A percentile compares a stretch with the other conserved stretches of the same genome.
These are phyloP conservation scores for Trachymyrmex septentrionalis DNA, from an alignment of 1,140 invertebrate species.

Conservation along the genomic window DNA sequence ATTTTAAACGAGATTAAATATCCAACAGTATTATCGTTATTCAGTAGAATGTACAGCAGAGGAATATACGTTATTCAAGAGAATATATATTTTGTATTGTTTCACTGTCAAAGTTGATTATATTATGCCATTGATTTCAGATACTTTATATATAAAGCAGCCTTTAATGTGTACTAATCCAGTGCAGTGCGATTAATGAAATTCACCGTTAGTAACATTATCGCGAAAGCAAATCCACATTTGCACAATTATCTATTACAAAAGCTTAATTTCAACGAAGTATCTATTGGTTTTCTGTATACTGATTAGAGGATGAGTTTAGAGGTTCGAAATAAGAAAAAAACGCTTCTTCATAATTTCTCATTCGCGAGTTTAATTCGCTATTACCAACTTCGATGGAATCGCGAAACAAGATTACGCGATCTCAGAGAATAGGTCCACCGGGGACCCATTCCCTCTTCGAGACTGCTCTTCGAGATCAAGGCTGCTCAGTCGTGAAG, in stretches of 20 bases:
- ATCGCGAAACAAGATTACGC: conserved; percentile 25
- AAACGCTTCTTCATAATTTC: background rate
- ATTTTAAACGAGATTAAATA: too few species aligned
- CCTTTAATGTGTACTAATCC: too few species aligned
- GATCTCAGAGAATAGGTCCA: conserved; percentile 5
- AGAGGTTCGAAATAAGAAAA: background rate
- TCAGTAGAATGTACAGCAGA: too few species aligned
- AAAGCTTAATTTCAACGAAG: background rate
- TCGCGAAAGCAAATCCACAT: background rate
- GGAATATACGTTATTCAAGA: too few species aligned
- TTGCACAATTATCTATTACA: background rate
- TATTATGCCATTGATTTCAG: too few species aligned
- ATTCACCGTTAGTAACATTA: background rate
- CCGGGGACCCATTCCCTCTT: conserved; percentile 3
- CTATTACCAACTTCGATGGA: conserved; percentile 25
- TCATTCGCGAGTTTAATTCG: conserved; percentile 18
- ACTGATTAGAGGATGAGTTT: background rate
- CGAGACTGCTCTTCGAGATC: conserved; percentile 23
- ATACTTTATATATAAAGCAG: too few species aligned
- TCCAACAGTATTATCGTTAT: too few species aligned
- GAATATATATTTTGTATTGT: too few species aligned
- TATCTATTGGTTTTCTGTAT: background rate
- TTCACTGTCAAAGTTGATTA: too few species aligned
- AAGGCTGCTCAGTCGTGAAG: conserved; percentile 34
- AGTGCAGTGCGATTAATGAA: too few species aligned